These are phyloP conservation scores for Nanorana parkeri DNA, from an alignment of 2,113 vertebrate genomes.

Conservation along the genomic window DNA sequence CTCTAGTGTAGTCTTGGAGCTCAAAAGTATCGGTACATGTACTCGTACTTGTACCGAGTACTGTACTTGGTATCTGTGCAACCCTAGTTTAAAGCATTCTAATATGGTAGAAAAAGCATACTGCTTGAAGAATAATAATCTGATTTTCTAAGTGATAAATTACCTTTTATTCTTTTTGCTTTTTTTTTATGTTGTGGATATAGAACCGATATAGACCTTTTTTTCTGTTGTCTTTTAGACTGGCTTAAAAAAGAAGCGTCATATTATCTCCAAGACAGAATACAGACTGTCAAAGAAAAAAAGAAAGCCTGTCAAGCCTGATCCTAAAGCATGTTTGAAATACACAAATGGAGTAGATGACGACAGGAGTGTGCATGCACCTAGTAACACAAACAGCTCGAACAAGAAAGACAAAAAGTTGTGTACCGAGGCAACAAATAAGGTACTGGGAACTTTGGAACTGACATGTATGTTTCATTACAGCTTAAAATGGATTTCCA, in stretches of 20 bases:
- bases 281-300: constrained; percentile 42
- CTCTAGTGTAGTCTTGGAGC: no score
- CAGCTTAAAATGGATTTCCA: no score
- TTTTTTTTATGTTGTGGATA: no score
- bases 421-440: not conserved
- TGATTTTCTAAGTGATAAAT: no score
- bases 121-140: no score
- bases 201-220: no score
- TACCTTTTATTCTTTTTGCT: no score
- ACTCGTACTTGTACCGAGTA: no score
- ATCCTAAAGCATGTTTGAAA: not conserved
- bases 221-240: not conserved
- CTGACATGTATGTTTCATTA: not conserved
- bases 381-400: not conserved
- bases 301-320: not conserved
- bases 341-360: not conserved
- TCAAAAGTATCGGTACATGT: no score
- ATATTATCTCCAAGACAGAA: not conserved
- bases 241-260: constrained; percentile 1
- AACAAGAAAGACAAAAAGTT: not conserved
- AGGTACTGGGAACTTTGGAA: not conserved
- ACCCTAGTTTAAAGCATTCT: no score
- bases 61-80: no score
- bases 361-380: not conserved
- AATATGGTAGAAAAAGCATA: no score